Percentiles rank a stretch among this genome's conserved stretches.
phyloP scores from a whole-genome alignment of 2,888 invertebrate species.

The Orgyia antiqua region DNA sequence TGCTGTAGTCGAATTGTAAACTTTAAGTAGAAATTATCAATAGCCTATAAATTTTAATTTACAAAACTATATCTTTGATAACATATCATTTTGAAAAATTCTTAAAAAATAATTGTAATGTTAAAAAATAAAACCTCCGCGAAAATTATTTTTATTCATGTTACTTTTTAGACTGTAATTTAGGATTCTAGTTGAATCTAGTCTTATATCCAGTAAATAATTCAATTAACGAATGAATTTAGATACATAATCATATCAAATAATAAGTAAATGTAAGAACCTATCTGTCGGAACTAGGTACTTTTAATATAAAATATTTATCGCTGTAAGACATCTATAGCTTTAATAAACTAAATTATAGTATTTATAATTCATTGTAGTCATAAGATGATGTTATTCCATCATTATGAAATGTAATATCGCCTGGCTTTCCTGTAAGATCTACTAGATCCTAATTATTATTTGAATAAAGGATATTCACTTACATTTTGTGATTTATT shows the following conservation, averaged over 20 bases:
- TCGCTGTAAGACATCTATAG: conserved; percentile 48
- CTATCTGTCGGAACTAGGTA: conserved; percentile 23
- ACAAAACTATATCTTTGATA: conserved; percentile 9
- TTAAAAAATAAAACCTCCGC: conserved; percentile 9
- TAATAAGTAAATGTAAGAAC: conserved; percentile 18
- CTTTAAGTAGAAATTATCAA: conserved; percentile 13
- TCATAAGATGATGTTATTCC: conserved; percentile 24
- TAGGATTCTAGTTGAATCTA: too few species aligned
- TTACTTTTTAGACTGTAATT: too few species aligned
- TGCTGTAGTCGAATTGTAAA: conserved; percentile 21
- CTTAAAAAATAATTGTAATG: conserved; percentile 4
- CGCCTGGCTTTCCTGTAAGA: conserved; percentile 51
- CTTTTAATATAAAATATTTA: conserved; percentile 24
- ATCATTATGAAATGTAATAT: conserved; percentile 34
- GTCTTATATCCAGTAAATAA: conserved; percentile 16
- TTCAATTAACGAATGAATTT: conserved; percentile 30
- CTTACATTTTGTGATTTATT: conserved; percentile 9
- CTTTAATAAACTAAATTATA: conserved; percentile 33
- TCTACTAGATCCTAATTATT: conserved; percentile 44
- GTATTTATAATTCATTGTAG: conserved; percentile 26
- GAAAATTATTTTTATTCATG: too few species aligned
- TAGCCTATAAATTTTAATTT: conserved; percentile 12
- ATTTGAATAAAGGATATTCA: conserved; percentile 44
- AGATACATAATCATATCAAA: conserved; percentile 38
- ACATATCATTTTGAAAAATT: conserved; percentile 16